Percentiles rank a stretch among this genome's conserved stretches.
phyloP scores from a whole-genome alignment of 2,888 invertebrate genomes.

The Tetragonisca angustula region DNA sequence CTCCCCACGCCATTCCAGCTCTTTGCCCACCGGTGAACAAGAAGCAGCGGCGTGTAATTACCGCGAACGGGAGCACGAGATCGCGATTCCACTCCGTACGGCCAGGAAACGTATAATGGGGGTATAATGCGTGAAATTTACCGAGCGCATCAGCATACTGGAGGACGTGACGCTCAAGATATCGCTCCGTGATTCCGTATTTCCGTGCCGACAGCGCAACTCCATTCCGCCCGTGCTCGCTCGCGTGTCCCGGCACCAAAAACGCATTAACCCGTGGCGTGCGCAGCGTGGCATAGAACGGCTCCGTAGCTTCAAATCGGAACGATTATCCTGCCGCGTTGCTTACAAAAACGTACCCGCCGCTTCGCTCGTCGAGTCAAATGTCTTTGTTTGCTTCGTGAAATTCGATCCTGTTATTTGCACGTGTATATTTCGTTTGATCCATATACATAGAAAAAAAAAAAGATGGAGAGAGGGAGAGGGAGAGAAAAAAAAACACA shows the following conservation, averaged over 20 bases:
- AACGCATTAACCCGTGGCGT: constrained; percentile 21
- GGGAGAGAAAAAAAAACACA: not conserved
- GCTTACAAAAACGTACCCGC: not conserved
- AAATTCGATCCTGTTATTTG: not conserved
- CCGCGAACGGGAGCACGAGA: constrained; percentile 65
- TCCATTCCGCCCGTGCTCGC: constrained; percentile 34
- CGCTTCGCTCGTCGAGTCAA: not conserved
- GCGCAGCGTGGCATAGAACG: constrained; percentile 6
- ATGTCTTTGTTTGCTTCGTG: not conserved
- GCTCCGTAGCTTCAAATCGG: constrained; percentile 40
- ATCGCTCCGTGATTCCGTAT: constrained; percentile 71
- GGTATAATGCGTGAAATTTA: constrained; percentile 75
- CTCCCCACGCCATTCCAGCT: not conserved
- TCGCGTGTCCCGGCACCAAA: constrained; percentile 7
- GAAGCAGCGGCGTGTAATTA: constrained; percentile 70
- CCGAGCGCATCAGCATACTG: constrained; percentile 73
- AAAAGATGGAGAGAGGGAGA: not conserved
- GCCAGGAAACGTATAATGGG: constrained; percentile 74
- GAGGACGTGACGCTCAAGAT: constrained; percentile 73
- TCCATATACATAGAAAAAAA: no score
- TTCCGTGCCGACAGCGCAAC: constrained; percentile 64
- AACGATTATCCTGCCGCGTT: constrained; percentile 28
- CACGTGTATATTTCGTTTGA: not conserved
- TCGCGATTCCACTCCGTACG: constrained; percentile 64
- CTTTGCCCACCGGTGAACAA: constrained; percentile 25